These are phyloP conservation scores for Coptodon rendalli DNA, from an alignment of 2,113 vertebrate genomes.

Conservation along the genomic window DNA sequence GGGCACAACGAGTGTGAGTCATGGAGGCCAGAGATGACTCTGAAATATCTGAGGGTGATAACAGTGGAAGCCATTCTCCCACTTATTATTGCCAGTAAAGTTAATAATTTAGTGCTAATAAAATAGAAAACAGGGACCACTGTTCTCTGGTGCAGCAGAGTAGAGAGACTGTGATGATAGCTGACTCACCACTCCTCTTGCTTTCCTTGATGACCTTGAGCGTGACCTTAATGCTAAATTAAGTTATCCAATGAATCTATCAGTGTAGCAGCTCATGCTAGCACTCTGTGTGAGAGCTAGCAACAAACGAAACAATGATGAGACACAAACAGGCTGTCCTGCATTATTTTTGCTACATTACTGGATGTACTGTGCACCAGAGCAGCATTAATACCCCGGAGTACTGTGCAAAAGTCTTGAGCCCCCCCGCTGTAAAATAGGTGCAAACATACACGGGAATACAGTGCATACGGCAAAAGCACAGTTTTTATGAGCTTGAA, in stretches of 20 bases:
- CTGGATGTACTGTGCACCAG: rapidly evolving
- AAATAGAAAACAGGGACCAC: background rate
- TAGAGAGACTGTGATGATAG: rapidly evolving
- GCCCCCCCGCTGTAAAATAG: background rate
- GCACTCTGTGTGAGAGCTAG: background rate
- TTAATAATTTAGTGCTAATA: background rate
- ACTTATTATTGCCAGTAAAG: background rate
- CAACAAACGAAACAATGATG: no score
- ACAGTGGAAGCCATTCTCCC: background rate
- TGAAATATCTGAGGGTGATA: background rate
- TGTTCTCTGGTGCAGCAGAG: background rate
- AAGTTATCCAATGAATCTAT: background rate
- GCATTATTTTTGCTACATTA: background rate
- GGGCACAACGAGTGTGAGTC: conserved; percentile 17
- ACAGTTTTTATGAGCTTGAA: background rate
- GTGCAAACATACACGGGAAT: rapidly evolving
- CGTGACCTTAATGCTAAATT: background rate
- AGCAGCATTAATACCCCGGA: background rate
- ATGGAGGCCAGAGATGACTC: background rate
- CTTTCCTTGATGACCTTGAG: background rate
- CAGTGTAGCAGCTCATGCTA: background rate
- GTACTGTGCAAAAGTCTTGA: background rate
- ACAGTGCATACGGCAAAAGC: background rate
- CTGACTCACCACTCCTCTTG: background rate
- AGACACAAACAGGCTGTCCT: rapidly evolving